Conservation (phyloP, 2,113 vertebrate species). For the Suncus etruscus region DNA sequence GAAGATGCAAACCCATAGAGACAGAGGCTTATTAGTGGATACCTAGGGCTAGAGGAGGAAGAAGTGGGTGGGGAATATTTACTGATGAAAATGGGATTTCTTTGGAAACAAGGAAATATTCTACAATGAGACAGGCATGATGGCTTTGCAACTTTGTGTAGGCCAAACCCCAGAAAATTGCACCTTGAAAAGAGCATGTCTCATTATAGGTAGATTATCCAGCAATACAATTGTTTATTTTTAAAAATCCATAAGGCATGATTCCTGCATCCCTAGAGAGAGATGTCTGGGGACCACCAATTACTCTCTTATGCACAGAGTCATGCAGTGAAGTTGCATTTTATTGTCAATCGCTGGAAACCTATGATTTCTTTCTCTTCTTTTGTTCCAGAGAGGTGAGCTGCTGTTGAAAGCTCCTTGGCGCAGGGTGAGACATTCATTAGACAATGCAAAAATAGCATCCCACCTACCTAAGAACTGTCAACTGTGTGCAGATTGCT, state of each 20-base stretch:
- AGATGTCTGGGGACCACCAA: background rate
- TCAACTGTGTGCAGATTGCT: background rate
- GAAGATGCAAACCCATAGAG: background rate
- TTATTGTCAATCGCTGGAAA: background rate
- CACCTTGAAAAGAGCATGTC: background rate
- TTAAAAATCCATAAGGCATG: background rate
- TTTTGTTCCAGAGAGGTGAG: conserved; percentile 54
- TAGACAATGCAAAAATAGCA: conserved; percentile 58
- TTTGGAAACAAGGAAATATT: background rate
- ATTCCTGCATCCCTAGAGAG: background rate
- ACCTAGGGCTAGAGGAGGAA: background rate
- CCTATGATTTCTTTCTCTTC: background rate
- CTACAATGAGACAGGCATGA: background rate
- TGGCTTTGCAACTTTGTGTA: background rate
- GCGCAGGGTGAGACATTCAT: conserved; percentile 21
- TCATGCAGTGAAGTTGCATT: background rate
- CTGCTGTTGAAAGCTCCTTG: background rate
- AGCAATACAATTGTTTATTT: background rate
- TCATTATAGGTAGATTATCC: background rate
- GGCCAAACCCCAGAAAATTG: background rate
- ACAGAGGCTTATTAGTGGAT: background rate
- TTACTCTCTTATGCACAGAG: background rate
- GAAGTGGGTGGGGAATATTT: background rate
- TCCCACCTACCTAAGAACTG: conserved; percentile 34
- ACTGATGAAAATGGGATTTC: background rate